These are phyloP conservation scores for Ceyx margarethae DNA, from an alignment of 2,113 vertebrate species.

Conservation along the genomic window DNA sequence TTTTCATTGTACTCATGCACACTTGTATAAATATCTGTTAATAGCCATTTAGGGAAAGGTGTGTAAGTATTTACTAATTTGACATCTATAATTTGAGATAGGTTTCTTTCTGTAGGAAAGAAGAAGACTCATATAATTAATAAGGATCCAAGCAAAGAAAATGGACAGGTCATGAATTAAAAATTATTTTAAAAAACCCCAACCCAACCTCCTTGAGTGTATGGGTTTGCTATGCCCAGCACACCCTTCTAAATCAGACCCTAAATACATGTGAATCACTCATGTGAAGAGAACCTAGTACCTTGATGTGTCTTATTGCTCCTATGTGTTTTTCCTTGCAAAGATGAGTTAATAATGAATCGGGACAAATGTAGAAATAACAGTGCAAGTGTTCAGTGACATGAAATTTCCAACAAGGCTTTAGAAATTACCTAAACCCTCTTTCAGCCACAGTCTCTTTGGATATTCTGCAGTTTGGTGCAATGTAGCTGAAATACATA, in stretches of 20 bases:
- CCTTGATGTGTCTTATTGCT: not conserved
- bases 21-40: not conserved
- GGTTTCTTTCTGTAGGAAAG: not conserved
- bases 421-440: not conserved
- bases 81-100: not conserved
- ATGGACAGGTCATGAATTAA: not conserved
- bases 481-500: not conserved
- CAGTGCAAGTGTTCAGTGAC: not conserved
- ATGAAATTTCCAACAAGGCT: not conserved
- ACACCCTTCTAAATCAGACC: not conserved
- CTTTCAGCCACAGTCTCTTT: not conserved
- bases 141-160: not conserved
- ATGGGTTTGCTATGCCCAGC: not conserved
- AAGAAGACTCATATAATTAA: not conserved
- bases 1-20: not conserved
- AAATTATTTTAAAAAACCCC: not conserved
- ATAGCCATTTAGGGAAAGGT: not conserved
- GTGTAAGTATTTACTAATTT: not conserved
- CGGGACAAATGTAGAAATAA: not conserved
- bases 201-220: not conserved
- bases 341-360: not conserved
- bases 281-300: not conserved
- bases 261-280: not conserved
- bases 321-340: not conserved
- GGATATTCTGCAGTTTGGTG: not conserved